These are phyloP conservation scores for Nothobranchius furzeri DNA, from an alignment of 2,113 vertebrate species.

Conservation along the genomic window DNA sequence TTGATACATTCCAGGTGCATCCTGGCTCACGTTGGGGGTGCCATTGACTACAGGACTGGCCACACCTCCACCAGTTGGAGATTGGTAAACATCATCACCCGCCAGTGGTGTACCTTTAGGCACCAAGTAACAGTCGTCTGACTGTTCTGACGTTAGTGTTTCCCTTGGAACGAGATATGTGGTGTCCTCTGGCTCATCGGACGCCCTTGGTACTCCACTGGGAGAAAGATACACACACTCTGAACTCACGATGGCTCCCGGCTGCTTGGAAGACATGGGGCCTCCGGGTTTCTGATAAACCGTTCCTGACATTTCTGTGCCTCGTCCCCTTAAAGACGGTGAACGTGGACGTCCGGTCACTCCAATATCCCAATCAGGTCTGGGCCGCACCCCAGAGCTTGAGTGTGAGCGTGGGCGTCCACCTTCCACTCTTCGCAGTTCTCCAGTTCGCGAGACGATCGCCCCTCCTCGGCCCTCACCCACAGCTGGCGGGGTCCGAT, in stretches of 20 bases:
- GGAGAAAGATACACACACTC: conserved; percentile 79
- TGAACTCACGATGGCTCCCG: conserved; percentile 48
- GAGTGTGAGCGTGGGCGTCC: conserved; percentile 80
- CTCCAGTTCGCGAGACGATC: conserved; percentile 48
- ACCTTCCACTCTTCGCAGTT: conserved; percentile 57
- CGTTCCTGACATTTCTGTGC: conserved; percentile 51
- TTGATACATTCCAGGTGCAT: conserved; percentile 74
- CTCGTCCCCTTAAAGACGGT: conserved; percentile 72
- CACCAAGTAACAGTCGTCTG: conserved; percentile 77
- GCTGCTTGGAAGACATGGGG: conserved; percentile 56
- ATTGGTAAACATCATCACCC: conserved; percentile 79
- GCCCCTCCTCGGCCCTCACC: conserved; percentile 61
- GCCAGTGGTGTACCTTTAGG: conserved; percentile 72
- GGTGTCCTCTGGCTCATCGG: conserved; percentile 61
- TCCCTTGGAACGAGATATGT: conserved; percentile 74
- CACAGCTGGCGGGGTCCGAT: conserved; percentile 65
- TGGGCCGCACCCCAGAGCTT: conserved; percentile 77
- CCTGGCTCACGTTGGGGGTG: conserved; percentile 59
- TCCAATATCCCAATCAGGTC: conserved; percentile 71
- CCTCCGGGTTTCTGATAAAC: conserved; percentile 73
- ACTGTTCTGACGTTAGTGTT: conserved; percentile 44
- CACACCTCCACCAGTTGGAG: conserved; percentile 66
- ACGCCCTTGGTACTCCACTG: conserved; percentile 53
- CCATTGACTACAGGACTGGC: conserved; percentile 28
- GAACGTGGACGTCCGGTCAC: conserved; percentile 74